These are phyloP conservation scores for Callaeas wilsoni DNA, from an alignment of 2,113 vertebrate species.

Conservation along the genomic window DNA sequence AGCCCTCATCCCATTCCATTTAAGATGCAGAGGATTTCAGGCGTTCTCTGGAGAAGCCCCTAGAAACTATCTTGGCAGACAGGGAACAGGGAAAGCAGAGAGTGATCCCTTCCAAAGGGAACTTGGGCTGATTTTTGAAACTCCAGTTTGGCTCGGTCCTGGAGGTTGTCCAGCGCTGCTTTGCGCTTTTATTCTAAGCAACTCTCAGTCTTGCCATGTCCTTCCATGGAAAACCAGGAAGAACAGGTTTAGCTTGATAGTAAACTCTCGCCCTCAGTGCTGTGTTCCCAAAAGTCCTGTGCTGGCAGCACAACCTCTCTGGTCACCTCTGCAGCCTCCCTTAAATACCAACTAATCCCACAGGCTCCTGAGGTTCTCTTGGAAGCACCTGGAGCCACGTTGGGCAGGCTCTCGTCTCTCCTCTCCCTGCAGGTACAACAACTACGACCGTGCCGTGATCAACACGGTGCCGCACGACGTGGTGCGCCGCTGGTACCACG, in stretches of 20 bases:
- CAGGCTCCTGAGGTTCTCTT: not conserved
- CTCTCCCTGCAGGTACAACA: conserved; percentile 84
- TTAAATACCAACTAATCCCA: not conserved
- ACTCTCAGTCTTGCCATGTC: fast-evolving
- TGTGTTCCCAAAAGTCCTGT: not conserved
- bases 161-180: not conserved
- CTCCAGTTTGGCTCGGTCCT: not conserved
- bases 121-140: not conserved
- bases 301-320: not conserved
- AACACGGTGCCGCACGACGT: conserved; percentile 82
- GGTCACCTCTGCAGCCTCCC: not conserved
- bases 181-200: not conserved
- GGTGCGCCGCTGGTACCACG: conserved; percentile 84
- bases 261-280: not conserved
- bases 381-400: fast-evolving
- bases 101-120: not conserved
- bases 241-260: too few relatives aligned
- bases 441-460: conserved; percentile 88
- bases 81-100: fast-evolving
- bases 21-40: not conserved
- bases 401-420: not conserved
- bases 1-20: not conserved
- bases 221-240: not conserved
- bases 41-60: not conserved
- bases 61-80: not conserved